Evolutionary conservation across 2,888 invertebrate genomes (phyloP), one percentile per base, ranked within the genome.

Genomic region (Rhagonycha lutea): DNA sequence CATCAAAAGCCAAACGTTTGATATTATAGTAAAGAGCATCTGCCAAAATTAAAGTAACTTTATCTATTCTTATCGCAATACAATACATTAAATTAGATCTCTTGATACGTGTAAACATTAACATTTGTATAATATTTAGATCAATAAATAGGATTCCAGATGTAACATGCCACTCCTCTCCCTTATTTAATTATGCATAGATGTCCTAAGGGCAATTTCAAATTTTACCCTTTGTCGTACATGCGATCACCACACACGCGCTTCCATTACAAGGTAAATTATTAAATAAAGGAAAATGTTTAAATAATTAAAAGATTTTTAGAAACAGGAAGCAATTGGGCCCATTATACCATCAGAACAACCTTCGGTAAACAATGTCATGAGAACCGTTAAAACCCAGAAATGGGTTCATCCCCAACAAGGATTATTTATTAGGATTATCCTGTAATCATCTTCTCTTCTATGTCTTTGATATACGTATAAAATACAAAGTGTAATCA

Each of bases 11-110:
- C 75, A 75, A 75, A 72, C 72, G 75, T 68, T 75, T 62, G 75
- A 71, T 24, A 65, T 65, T 47, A 18, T 18, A 65, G 63, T 62
- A 60, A 23, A 10, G 69, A 28, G 71, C 75, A 75, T 75, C 75
- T 75, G 75, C 72, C 72, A 75, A 75, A 75, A 72, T 73, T 75
- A 75, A 75, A 68, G 61, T 29, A 69, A 72, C 75, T 65, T 72
- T 75, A 75, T 72, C 71, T 63, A 26, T 14, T 18, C 29, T 72
- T 75, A 75, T 75, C 75, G 75, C 67, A 69, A 69, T 72, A 75
- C 69, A 47, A 61, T 74, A 68, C 63, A 73, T 73, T 73, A 28
- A 62, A 69, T 73, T 61, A 14, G 63, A 65, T 65, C 24, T 65
- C 3, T 26, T 65, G 63, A 65, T 65, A 26, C n/a, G 63, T 24